Evolutionary conservation across 2,113 vertebrate genomes (phyloP), one percentile per base, ranked within the genome.

Genomic region (Sander vitreus): DNA sequence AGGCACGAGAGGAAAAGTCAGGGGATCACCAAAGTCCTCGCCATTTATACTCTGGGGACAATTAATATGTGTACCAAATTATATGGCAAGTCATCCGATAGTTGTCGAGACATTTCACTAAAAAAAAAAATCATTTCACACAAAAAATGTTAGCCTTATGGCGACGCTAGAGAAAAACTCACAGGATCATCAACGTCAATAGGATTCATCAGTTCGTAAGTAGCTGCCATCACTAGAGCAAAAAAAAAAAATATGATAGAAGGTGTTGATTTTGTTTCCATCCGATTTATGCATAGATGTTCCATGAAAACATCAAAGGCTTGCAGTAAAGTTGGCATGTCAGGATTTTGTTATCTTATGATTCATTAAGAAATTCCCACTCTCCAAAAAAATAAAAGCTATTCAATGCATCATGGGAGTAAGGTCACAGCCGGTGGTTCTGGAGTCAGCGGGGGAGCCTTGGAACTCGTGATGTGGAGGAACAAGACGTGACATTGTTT

Each of bases 401-500:
- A 74, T 85, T 90, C 68, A 82, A 51, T 60, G 55, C 21, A 66
- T 78, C 1, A 55, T 70, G 27, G 58, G 45, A 81, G 81, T 77
- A 50, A 87, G 65, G 68, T 80, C 76, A 47, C 66, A 4, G 5
- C 23, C n/a, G 74, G 58, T 76, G 82, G 68, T 86, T 39, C 68
- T 70, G 33, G n/a, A 68, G 85, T 78, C 78, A 83, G 81, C 74
- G 82, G 62, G 67, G 55, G 45, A 73, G 58, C 39, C 71, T 33
- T 43, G 54, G 27, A 80, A 50, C 88, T 81, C 45, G 62, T 92
- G 87, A 90, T 78, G 76, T 80, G 64, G 36, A 76, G 30, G 78
- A 85, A 90, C 83, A 94, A 92, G 74, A 85, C 76, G 36, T 64
- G 54, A 66, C 85, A 77, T 91, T 93, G 89, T 95, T 89, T 81